Percentiles rank a stretch among this genome's conserved stretches.
These are phyloP conservation scores for Sigmodon hispidus DNA, from an alignment of 2,113 vertebrate species.

Conservation along the genomic window DNA sequence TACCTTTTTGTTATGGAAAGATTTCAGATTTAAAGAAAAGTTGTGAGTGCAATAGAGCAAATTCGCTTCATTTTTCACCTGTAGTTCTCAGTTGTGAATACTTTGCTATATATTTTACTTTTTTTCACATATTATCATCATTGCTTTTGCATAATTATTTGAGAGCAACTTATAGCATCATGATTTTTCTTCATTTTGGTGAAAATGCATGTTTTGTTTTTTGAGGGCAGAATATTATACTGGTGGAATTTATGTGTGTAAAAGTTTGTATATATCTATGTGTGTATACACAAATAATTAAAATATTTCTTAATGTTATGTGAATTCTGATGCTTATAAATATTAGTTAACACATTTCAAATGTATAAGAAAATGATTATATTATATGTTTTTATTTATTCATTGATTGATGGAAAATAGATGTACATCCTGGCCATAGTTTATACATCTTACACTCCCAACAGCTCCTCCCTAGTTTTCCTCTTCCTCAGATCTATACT, in stretches of 20 bases:
- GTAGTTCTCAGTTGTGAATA: neutral
- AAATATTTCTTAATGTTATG: slow-evolving; percentile 21
- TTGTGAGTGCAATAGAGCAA: neutral
- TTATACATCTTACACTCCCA: neutral
- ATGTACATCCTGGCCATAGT: neutral
- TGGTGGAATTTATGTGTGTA: neutral
- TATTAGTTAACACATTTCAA: slow-evolving; percentile 33
- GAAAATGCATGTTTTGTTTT: neutral
- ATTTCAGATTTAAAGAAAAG: slow-evolving; percentile 7
- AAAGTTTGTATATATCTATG: neutral
- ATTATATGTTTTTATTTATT: neutral
- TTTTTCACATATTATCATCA: neutral
- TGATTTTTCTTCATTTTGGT: neutral
- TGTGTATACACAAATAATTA: neutral
- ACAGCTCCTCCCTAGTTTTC: neutral
- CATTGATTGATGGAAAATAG: neutral
- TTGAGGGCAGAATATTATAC: neutral
- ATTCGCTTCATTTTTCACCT: neutral
- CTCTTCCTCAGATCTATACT: neutral
- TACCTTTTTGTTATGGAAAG: slow-evolving; percentile 38
- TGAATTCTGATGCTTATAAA: neutral
- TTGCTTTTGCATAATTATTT: slow-evolving; percentile 30
- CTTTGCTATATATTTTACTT: neutral
- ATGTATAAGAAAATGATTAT: slow-evolving; percentile 34
- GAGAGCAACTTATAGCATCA: neutral